Conservation (phyloP, 2,888 invertebrate genomes). For the Dugesia japonica region DNA sequence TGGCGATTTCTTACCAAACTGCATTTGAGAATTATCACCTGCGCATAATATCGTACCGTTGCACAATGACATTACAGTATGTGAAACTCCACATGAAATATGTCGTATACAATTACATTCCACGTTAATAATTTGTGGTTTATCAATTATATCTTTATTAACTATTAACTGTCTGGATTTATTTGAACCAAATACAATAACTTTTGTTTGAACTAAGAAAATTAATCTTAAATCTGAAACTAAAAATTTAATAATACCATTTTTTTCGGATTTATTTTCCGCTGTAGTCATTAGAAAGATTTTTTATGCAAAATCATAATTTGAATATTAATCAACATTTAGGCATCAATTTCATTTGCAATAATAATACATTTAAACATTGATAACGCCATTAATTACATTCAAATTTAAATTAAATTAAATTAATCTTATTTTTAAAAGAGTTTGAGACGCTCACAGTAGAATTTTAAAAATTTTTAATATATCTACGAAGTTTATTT, state of each 20-base stretch:
- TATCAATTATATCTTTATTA: not conserved
- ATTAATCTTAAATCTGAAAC: not conserved
- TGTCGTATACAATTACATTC: not conserved
- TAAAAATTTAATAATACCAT: not conserved
- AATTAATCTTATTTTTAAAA: too few relatives aligned
- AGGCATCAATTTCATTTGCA: not conserved
- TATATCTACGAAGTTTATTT: too few relatives aligned
- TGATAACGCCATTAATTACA: too few relatives aligned
- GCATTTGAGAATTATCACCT: not conserved
- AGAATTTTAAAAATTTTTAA: too few relatives aligned
- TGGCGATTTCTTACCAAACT: not conserved
- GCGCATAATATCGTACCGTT: not conserved
- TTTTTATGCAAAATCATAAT: not conserved
- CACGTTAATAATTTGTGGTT: not conserved
- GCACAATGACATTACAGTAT: not conserved
- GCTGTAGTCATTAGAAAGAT: not conserved
- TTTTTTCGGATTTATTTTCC: not conserved
- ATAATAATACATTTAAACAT: not conserved
- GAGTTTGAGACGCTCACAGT: too few relatives aligned
- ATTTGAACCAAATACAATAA: not conserved
- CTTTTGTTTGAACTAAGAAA: not conserved
- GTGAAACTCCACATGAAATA: not conserved
- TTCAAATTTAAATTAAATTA: too few relatives aligned
- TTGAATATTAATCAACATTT: not conserved
- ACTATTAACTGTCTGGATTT: not conserved